Evolutionary conservation across 1,140 invertebrate species (phyloP), one percentile per base, ranked within the genome.

Genomic region (Antheraea mylitta): DNA sequence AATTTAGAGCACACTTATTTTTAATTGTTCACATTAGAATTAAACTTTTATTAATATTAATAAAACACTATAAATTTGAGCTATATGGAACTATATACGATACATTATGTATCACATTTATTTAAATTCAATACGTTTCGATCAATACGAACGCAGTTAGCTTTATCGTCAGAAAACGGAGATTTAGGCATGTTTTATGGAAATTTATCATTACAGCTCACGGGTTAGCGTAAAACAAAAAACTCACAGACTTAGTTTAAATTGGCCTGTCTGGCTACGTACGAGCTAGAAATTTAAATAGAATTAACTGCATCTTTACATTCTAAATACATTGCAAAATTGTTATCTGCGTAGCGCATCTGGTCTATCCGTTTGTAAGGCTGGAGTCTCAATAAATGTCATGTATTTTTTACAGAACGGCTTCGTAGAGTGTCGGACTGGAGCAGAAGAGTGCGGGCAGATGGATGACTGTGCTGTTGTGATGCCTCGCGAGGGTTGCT

Each of bases 401-500:
- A 30, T 61, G 19, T 61, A 18, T 45, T n/a, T 7, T 36, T 77
- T 85, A 3, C 73, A 91, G 89, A 91, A 91, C 86, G 89, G 89
- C 62, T 91, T 90, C 79, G 89, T 90, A 64, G 87, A 89, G 75
- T 91, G 89, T 66, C 78, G 83, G 13, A 86, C 79, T 64, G 86
- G 83, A 62, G 79, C 66, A 11, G 86, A 89, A 38, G 88, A 89
- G 81, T 91, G 89, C 69, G 85, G 82, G 58, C 68, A 78, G 66
- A 85, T 87, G 82, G 85, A 89, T 8, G 87, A 91, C 66, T 91
- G 89, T 19, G 88, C 88, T 0, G 88, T 91, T 16, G 72, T 85
- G 69, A 85, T 91, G 87, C 89, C 89, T 7, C 82, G 88, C 0
- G 87, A 89, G 65, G 88, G 89, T 0, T 91, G 89, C 76, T 91